Evolutionary conservation across 23 tunicate species (phyloP), one percentile per base, ranked within the genome.

Genomic region (Trididemnum nubilum): DNA sequence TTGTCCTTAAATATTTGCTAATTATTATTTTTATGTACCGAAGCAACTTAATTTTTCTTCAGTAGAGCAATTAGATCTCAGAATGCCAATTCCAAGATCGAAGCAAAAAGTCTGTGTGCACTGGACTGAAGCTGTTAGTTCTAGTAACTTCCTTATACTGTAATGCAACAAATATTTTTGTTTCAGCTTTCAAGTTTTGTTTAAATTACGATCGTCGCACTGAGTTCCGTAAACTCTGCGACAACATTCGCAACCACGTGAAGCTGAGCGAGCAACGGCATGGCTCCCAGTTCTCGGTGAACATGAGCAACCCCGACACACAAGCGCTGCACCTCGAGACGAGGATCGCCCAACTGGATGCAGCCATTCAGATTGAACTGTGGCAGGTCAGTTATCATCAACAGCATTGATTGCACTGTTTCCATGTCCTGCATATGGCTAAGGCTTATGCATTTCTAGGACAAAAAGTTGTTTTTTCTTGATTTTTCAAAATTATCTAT

Each of bases 161-260:
- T n/a, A n/a, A n/a, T n/a, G n/a, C n/a, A n/a, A n/a, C n/a, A n/a
- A n/a, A n/a, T n/a, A n/a, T n/a, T n/a, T n/a, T n/a, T n/a, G n/a
- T n/a, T n/a, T n/a, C n/a, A 88, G 99, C 99, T 71, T 89, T 95
- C 79, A 85, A 82, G 54, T 95, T 95, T 80, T 95, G 99, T 59
- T 64, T 95, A 76, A 90, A 95, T 50, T 95, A 95, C 72, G 99
- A 95, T 54, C 91, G 99, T 1, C 82, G 95, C 0, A 95, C 95
- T 9, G 99, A 95, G 79, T 95, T 95, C 65, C 96, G 99, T 19
- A 90, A 90, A 50, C 83, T 95, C 38, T 95, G 96, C 51, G 99
- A 95, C 76, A 89, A 90, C 66, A 78, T 95, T 25, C 85, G 99
- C 50, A 95, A 86, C 50, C 99, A 95, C 72, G 91, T 95, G 28